phyloP scores from a whole-genome alignment of 2,797 vertebrate genomes.

The Synaphobranchus kaupii region DNA sequence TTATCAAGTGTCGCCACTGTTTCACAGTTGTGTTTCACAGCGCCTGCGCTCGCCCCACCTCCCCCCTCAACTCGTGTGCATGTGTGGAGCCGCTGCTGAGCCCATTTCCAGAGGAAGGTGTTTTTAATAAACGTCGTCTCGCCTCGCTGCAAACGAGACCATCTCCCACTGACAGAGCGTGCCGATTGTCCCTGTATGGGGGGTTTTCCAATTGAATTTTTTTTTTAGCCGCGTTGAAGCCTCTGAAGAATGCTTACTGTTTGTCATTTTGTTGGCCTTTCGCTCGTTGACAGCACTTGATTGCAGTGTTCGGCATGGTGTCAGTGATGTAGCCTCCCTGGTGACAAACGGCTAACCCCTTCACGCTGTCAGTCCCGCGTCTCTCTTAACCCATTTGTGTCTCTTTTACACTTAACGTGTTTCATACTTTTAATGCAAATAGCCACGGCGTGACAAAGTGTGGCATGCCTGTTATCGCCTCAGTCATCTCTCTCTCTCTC shows the following conservation, averaged over 20 bases:
- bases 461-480: background rate
- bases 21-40: too few species aligned
- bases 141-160: background rate
- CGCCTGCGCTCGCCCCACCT: too few species aligned
- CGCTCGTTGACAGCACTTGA: background rate
- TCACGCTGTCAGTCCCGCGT: background rate
- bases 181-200: conserved; percentile 4
- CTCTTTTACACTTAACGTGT: background rate
- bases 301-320: background rate
- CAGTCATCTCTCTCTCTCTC: too few species aligned
- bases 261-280: background rate
- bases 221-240: background rate
- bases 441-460: background rate
- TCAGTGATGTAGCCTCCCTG: background rate
- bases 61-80: background rate
- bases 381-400: background rate
- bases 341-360: background rate
- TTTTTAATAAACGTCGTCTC: background rate
- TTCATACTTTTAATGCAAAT: background rate
- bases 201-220: background rate
- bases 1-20: too few species aligned
- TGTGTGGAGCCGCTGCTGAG: background rate
- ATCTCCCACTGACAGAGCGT: background rate
- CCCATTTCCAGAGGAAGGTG: background rate
- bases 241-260: background rate